These are phyloP conservation scores for Dendrophyllia cribrosa DNA, from an alignment of 64 coral and sea anemone genomes.

Conservation along the genomic window DNA sequence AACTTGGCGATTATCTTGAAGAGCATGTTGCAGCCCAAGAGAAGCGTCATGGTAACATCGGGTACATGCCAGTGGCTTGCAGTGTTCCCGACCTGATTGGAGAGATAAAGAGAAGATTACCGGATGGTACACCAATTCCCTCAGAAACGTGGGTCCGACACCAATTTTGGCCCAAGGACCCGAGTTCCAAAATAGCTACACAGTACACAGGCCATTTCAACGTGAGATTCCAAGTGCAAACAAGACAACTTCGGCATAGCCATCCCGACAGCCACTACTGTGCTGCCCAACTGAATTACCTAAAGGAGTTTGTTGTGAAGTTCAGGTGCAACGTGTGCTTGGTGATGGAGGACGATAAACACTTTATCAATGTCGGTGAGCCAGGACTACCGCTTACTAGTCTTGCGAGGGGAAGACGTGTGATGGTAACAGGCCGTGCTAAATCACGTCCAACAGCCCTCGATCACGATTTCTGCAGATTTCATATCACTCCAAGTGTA, in stretches of 20 bases:
- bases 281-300: constrained; percentile 28
- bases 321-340: neutral
- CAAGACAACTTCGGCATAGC: constrained; percentile 7
- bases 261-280: constrained; percentile 35
- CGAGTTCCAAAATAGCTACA: neutral
- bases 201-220: constrained; percentile 27
- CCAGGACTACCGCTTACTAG: neutral
- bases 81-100: constrained; percentile 30
- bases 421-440: neutral
- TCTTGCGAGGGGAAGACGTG: constrained; percentile 2
- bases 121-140: constrained; percentile 37
- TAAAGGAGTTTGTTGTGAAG: constrained; percentile 5
- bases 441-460: neutral
- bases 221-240: constrained; percentile 8
- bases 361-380: constrained; percentile 37
- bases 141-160: constrained; percentile 59
- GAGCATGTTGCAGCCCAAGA: constrained; percentile 52
- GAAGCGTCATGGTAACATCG: constrained; percentile 12
- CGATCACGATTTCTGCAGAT: constrained; percentile 23
- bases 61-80: constrained; percentile 9
- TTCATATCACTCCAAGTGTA: neutral
- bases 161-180: constrained; percentile 42
- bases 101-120: constrained; percentile 25
- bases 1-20: constrained; percentile 35
- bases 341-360: constrained; percentile 19